Percentiles rank a stretch among this genome's conserved stretches.
Conservation (phyloP, 2,797 vertebrate genomes). For the Lagodon rhomboides region DNA sequence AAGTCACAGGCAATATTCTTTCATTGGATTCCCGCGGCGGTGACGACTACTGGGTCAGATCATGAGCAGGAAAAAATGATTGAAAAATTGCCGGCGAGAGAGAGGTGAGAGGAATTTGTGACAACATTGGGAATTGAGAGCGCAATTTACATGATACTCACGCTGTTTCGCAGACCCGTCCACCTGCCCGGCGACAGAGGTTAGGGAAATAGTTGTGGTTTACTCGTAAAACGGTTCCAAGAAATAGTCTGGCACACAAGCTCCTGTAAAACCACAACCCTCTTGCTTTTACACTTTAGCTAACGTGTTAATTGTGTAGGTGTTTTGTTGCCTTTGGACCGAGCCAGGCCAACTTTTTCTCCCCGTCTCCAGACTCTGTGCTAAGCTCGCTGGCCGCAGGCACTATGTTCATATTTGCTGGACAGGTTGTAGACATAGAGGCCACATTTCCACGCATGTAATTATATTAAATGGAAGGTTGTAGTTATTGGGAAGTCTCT, state of each 20-base stretch:
- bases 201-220: not conserved
- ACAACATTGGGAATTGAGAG: not conserved
- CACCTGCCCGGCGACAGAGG: not conserved
- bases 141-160: not conserved
- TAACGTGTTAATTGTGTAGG: not conserved
- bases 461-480: too few relatives aligned
- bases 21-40: constrained; percentile 39
- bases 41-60: constrained; percentile 45
- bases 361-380: not conserved
- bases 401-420: not conserved
- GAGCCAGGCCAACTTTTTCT: not conserved
- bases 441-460: too few relatives aligned
- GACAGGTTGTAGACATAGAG: too few relatives aligned
- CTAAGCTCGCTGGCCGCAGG: not conserved
- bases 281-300: not conserved
- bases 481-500: too few relatives aligned
- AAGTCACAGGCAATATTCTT: constrained; percentile 56
- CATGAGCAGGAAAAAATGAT: constrained; percentile 37
- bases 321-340: not conserved
- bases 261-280: not conserved
- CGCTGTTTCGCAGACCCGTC: not conserved
- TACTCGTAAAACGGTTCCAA: not conserved
- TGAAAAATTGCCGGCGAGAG: constrained; percentile 18
- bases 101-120: constrained; percentile 15
- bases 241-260: not conserved